Conservation (phyloP, 92 coral and sea anemone genomes). For the Bergia puertoricense region DNA sequence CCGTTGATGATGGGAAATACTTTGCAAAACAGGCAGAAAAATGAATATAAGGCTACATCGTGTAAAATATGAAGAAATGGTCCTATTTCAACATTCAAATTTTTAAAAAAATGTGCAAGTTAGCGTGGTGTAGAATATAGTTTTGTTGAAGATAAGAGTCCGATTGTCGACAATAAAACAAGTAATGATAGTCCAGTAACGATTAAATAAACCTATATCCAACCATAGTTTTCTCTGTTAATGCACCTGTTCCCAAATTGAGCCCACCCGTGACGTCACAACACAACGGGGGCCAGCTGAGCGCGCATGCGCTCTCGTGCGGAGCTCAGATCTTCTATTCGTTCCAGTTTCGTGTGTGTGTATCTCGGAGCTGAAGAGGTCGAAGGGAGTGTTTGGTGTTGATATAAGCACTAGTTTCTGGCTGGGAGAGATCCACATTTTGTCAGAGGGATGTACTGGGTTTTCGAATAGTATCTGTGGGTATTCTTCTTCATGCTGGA, state of each 20-base stretch:
- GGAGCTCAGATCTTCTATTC: slow-evolving; percentile 14
- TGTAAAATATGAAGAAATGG: neutral
- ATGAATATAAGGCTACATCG: no score
- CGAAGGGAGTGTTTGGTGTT: slow-evolving; percentile 22
- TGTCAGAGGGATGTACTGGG: slow-evolving; percentile 14
- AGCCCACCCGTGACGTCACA: slow-evolving; percentile 18
- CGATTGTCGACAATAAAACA: neutral
- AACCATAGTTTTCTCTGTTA: neutral
- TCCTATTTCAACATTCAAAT: no score
- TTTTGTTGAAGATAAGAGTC: neutral
- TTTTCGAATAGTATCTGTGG: neutral
- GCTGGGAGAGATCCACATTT: slow-evolving; percentile 22
- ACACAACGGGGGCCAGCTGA: slow-evolving; percentile 27
- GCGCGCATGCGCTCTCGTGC: slow-evolving; percentile 38
- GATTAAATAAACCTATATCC: neutral
- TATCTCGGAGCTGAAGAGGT: slow-evolving; percentile 9
- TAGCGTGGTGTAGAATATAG: neutral
- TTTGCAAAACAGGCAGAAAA: no score
- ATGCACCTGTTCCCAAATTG: slow-evolving; percentile 35
- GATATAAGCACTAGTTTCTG: slow-evolving; percentile 7
- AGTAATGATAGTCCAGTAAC: neutral
- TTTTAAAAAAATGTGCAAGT: neutral
- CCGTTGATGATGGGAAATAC: neutral
- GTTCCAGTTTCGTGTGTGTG: neutral
- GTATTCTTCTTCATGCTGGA: slow-evolving; percentile 7